Conservation (phyloP, 2,797 vertebrate species). For the Lithobates pipiens region DNA sequence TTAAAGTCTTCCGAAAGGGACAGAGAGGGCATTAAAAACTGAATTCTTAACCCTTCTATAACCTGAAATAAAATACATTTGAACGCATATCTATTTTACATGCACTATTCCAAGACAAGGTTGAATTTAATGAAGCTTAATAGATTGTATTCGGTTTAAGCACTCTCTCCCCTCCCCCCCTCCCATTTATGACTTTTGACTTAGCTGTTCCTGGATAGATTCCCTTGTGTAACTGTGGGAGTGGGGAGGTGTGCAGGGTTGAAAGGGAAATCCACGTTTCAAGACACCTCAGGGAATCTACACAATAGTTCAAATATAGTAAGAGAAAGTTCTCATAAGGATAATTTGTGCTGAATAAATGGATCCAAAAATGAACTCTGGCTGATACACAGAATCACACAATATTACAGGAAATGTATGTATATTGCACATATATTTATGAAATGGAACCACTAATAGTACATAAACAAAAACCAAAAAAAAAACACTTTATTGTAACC, state of each 20-base stretch:
- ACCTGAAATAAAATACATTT: no score
- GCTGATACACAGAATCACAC: neutral
- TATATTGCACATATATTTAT: no score
- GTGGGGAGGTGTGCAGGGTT: constrained; percentile 25
- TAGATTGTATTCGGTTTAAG: neutral
- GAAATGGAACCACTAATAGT: no score
- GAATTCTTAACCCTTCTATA: no score
- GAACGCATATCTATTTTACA: no score
- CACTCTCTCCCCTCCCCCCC: no score
- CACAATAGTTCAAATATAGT: constrained; percentile 43
- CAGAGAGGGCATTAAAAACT: no score
- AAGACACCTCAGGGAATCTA: constrained; percentile 28
- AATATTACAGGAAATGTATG: neutral
- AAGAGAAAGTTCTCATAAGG: constrained; percentile 50
- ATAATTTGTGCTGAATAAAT: constrained; percentile 33
- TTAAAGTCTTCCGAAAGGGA: no score
- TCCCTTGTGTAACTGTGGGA: constrained; percentile 7
- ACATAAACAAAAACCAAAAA: no score
- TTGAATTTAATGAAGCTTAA: neutral
- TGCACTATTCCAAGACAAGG: no score
- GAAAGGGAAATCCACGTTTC: constrained; percentile 41
- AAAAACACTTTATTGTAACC: no score
- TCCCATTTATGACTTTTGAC: neutral
- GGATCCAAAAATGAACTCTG: neutral
- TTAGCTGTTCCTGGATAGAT: neutral